These are phyloP conservation scores for Siphlonurus alternatus DNA, from an alignment of 2,888 invertebrate genomes.

Conservation along the genomic window DNA sequence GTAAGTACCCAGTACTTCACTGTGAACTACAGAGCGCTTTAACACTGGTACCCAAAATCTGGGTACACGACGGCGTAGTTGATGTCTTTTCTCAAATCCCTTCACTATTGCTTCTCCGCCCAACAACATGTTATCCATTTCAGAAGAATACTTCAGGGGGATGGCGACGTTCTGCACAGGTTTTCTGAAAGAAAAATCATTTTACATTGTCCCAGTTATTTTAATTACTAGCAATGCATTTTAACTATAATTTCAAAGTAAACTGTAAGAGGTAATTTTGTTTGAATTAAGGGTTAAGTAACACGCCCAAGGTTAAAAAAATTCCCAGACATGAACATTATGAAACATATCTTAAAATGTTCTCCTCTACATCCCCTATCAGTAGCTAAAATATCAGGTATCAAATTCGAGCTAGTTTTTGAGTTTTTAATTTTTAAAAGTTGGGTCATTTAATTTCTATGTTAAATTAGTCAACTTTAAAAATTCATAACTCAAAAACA, in stretches of 20 bases:
- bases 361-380: too few species aligned
- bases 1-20: constrained; percentile 75
- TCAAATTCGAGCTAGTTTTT: too few species aligned
- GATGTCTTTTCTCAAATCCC: constrained; percentile 56
- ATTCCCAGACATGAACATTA: too few species aligned
- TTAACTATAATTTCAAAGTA: constrained; percentile 10
- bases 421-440: too few species aligned
- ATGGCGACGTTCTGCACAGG: constrained; percentile 62
- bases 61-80: constrained; percentile 46
- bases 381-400: too few species aligned
- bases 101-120: constrained; percentile 90
- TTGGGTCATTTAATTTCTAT: too few species aligned
- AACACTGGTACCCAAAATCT: constrained; percentile 79
- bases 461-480: too few species aligned
- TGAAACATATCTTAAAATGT: too few species aligned
- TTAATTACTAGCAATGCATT: neutral
- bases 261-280: neutral
- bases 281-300: neutral
- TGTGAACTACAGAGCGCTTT: constrained; percentile 64
- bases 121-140: constrained; percentile 79
- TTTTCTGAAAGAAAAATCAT: constrained; percentile 25
- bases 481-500: too few species aligned
- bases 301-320: too few species aligned
- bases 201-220: too few species aligned
- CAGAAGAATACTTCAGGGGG: constrained; percentile 57